Conservation (phyloP, 2,888 invertebrate genomes). For the Orchestes rusci region DNA sequence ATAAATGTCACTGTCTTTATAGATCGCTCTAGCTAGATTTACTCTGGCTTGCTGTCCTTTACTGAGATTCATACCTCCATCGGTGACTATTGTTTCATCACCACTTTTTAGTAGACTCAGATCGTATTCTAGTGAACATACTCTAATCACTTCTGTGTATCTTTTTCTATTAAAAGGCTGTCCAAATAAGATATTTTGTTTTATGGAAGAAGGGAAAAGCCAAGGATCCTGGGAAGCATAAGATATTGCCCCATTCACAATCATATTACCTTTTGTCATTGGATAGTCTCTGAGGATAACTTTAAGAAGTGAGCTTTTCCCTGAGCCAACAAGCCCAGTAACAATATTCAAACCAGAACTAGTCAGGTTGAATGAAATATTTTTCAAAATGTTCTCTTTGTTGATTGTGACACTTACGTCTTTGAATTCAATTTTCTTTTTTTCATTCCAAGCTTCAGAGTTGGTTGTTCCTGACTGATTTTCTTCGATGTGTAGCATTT, state of each 20-base stretch:
- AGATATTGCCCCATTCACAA: slow-evolving; percentile 46
- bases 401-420: slow-evolving; percentile 30
- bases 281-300: slow-evolving; percentile 42
- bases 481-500: slow-evolving; percentile 54
- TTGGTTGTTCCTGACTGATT: slow-evolving; percentile 8
- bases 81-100: slow-evolving; percentile 73
- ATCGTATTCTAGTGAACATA: slow-evolving; percentile 64
- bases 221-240: slow-evolving; percentile 60
- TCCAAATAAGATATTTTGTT: slow-evolving; percentile 75
- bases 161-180: slow-evolving; percentile 47
- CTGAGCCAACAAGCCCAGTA: slow-evolving; percentile 61
- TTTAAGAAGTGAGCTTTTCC: slow-evolving; percentile 49
- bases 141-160: slow-evolving; percentile 45
- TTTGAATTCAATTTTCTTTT: slow-evolving; percentile 29
- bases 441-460: slow-evolving; percentile 8
- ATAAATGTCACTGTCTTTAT: slow-evolving; percentile 75
- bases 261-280: slow-evolving; percentile 38
- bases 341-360: slow-evolving; percentile 46
- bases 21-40: slow-evolving; percentile 75
- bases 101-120: slow-evolving; percentile 64
- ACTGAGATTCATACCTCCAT: slow-evolving; percentile 62
- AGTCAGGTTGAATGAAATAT: slow-evolving; percentile 13
- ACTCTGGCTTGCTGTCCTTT: slow-evolving; percentile 82
- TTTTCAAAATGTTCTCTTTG: slow-evolving; percentile 31
- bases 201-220: slow-evolving; percentile 53